phyloP scores from a whole-genome alignment of 35 echinoderm and acorn worm species.

The Heliocidaris tuberculata region DNA sequence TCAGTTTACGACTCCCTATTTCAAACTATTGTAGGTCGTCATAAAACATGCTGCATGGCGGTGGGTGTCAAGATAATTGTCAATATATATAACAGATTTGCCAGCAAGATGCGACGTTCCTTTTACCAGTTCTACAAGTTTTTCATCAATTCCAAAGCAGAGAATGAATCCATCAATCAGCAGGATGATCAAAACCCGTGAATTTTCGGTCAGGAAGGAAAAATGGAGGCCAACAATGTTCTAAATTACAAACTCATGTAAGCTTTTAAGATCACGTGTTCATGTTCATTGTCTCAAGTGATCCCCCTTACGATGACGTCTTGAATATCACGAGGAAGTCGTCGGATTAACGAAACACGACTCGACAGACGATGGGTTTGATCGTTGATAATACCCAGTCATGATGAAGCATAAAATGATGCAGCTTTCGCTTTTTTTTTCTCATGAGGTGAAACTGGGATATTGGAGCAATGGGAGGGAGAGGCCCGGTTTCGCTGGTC shows the following conservation, averaged over 20 bases:
- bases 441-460: background rate
- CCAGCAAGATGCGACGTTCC: background rate
- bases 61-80: too few relatives aligned
- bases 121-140: background rate
- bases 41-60: too few relatives aligned
- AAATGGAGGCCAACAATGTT: background rate
- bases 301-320: background rate
- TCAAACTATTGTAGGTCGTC: too few relatives aligned
- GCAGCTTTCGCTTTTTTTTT: background rate
- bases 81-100: too few relatives aligned
- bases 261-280: background rate
- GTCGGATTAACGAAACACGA: background rate
- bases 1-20: too few relatives aligned
- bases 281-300: background rate
- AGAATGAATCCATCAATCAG: slow-evolving; percentile 3
- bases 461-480: background rate
- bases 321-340: background rate
- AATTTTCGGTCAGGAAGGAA: background rate
- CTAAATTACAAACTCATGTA: slow-evolving; percentile 5
- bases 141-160: background rate
- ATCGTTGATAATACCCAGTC: background rate
- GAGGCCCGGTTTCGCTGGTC: background rate
- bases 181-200: background rate
- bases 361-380: background rate
- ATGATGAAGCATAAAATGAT: background rate